A percentile compares a stretch with the other conserved stretches of the same genome.
These are phyloP conservation scores for Mobula birostris DNA, from an alignment of 2,113 vertebrate genomes.

Conservation along the genomic window DNA sequence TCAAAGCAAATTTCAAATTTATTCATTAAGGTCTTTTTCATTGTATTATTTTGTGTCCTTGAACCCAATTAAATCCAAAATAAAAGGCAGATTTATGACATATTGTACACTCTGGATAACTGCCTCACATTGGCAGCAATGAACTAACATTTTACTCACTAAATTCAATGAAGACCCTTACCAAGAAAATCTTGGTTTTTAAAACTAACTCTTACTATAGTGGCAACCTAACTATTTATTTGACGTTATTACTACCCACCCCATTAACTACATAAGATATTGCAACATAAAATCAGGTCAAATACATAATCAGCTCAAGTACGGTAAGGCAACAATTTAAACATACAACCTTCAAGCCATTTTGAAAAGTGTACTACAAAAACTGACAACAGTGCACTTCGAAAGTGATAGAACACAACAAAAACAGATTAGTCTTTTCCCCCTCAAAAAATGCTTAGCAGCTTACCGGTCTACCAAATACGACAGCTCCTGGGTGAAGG, in stretches of 20 bases:
- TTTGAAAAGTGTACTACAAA: neutral
- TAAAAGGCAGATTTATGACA: neutral
- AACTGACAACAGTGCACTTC: no score
- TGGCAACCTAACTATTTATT: neutral
- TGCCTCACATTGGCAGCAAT: neutral
- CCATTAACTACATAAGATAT: neutral
- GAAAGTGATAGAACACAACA: neutral
- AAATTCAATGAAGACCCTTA: neutral
- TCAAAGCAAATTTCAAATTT: neutral
- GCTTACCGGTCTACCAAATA: constrained; percentile 81
- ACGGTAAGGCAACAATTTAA: neutral
- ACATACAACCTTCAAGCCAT: neutral
- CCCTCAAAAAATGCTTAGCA: constrained; percentile 29
- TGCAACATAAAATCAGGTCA: neutral
- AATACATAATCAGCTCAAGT: neutral
- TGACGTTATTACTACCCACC: neutral
- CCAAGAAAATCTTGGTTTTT: neutral
- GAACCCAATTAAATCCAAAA: neutral
- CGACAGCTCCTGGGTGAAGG: constrained; percentile 80
- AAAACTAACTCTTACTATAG: neutral
- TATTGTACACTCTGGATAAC: neutral
- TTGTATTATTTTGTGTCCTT: neutral
- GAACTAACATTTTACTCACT: neutral
- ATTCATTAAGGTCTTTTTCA: neutral
- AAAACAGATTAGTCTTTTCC: neutral